phyloP scores from a whole-genome alignment of 92 coral and sea anemone genomes.

The Umimayanthus kanabou region DNA sequence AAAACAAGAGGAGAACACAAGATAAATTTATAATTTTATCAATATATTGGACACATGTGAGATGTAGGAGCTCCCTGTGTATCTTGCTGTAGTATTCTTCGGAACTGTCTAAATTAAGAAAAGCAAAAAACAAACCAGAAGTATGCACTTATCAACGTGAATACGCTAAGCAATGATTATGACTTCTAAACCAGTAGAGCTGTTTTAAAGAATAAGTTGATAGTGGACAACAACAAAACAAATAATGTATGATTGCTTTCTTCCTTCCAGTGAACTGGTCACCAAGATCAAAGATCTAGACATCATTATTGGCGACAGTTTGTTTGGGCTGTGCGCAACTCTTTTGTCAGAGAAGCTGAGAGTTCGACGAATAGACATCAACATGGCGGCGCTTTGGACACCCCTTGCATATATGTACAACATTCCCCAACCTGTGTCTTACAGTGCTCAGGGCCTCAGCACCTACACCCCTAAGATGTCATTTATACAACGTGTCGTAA shows the following conservation, averaged over 20 bases:
- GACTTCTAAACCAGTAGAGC: neutral
- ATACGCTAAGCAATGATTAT: too few species aligned
- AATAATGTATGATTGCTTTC: neutral
- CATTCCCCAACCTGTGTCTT: conserved; percentile 45
- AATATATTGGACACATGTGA: too few species aligned
- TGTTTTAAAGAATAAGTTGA: neutral
- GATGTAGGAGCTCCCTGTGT: too few species aligned
- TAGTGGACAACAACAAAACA: too few species aligned
- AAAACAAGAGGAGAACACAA: too few species aligned
- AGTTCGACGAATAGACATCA: conserved; percentile 39
- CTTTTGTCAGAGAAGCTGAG: conserved; percentile 36
- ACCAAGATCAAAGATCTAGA: conserved; percentile 25
- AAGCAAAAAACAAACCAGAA: too few species aligned
- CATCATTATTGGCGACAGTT: conserved; percentile 35
- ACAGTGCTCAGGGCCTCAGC: conserved; percentile 30
- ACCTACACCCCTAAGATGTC: conserved; percentile 39
- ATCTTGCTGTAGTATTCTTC: too few species aligned
- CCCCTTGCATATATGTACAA: neutral
- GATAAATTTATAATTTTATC: too few species aligned
- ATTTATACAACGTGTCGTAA: conserved; percentile 41
- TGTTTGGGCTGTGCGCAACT: conserved; percentile 18
- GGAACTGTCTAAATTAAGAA: too few species aligned
- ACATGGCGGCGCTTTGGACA: neutral
- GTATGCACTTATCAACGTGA: too few species aligned
- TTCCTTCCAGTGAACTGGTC: neutral